phyloP scores from a whole-genome alignment of 2,113 vertebrate genomes.

The Noctilio leporinus region DNA sequence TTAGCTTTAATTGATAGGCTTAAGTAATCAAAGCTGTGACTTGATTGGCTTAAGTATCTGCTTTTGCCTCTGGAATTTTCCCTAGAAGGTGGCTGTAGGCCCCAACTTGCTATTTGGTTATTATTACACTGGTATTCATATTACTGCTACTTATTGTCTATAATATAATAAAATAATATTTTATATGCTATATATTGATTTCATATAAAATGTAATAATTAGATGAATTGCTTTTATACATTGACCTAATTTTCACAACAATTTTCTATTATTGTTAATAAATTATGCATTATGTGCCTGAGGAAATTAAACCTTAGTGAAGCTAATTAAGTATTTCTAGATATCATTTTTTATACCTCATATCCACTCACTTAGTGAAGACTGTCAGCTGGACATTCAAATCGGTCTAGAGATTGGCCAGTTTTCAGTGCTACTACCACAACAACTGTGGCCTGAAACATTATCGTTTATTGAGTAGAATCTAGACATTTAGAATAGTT shows the following conservation, averaged over 20 bases:
- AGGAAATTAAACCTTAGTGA: background rate
- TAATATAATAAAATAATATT: background rate
- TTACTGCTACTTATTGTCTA: background rate
- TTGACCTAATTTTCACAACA: background rate
- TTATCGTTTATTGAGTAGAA: background rate
- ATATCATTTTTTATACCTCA: background rate
- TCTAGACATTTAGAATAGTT: background rate
- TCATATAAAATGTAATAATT: background rate
- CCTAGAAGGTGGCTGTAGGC: too few relatives aligned
- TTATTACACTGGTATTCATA: too few relatives aligned
- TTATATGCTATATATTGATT: background rate
- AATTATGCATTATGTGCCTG: background rate
- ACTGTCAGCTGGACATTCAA: background rate
- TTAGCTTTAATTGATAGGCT: too few relatives aligned
- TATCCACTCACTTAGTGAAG: background rate
- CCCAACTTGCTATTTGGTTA: too few relatives aligned
- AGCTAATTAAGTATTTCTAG: background rate
- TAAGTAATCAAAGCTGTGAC: too few relatives aligned
- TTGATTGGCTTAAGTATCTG: too few relatives aligned
- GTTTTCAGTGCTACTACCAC: background rate
- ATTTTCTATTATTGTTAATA: background rate
- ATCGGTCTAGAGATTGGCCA: background rate
- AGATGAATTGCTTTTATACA: background rate
- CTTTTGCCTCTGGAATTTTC: too few relatives aligned
- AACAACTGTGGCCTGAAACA: background rate